These are phyloP conservation scores for Corythucha ciliata DNA, from an alignment of 2,888 invertebrate species.

Conservation along the genomic window DNA sequence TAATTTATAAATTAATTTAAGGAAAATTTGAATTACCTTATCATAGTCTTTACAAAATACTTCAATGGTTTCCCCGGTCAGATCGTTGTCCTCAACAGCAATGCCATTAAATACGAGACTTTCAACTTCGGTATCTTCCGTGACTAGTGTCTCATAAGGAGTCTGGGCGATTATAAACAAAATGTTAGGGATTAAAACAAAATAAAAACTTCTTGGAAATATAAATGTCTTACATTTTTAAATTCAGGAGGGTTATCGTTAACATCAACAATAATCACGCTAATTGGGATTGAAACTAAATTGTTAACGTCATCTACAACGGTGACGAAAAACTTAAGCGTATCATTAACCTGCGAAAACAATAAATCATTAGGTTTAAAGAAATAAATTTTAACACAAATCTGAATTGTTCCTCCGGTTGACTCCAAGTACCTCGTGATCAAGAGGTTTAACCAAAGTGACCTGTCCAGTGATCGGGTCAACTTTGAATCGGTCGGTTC, in stretches of 20 bases:
- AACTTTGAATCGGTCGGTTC: slow-evolving; percentile 70
- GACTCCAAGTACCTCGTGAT: slow-evolving; percentile 60
- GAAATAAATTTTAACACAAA: background rate
- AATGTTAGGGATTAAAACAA: too few species aligned
- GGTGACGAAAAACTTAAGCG: slow-evolving; percentile 68
- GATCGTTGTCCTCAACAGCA: slow-evolving; percentile 67
- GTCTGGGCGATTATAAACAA: slow-evolving; percentile 46
- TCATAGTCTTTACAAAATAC: slow-evolving; percentile 53
- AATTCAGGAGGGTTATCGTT: slow-evolving; percentile 81
- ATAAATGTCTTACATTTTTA: slow-evolving; percentile 52
- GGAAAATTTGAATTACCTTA: slow-evolving; percentile 42
- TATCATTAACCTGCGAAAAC: slow-evolving; percentile 57
- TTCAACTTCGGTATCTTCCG: slow-evolving; percentile 65
- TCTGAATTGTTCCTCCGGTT: background rate
- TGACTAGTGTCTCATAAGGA: slow-evolving; percentile 68
- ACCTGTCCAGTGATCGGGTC: slow-evolving; percentile 69
- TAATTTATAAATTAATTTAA: background rate
- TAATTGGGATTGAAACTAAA: slow-evolving; percentile 63
- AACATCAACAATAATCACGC: slow-evolving; percentile 75
- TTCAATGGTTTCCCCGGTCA: slow-evolving; percentile 69
- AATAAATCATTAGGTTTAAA: slow-evolving; percentile 1
- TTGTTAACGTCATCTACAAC: slow-evolving; percentile 71
- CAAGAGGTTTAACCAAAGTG: slow-evolving; percentile 64
- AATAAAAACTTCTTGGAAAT: slow-evolving; percentile 1
- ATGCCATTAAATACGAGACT: slow-evolving; percentile 64